Conservation (phyloP, 2,113 vertebrate species). For the Menura novaehollandiae region DNA sequence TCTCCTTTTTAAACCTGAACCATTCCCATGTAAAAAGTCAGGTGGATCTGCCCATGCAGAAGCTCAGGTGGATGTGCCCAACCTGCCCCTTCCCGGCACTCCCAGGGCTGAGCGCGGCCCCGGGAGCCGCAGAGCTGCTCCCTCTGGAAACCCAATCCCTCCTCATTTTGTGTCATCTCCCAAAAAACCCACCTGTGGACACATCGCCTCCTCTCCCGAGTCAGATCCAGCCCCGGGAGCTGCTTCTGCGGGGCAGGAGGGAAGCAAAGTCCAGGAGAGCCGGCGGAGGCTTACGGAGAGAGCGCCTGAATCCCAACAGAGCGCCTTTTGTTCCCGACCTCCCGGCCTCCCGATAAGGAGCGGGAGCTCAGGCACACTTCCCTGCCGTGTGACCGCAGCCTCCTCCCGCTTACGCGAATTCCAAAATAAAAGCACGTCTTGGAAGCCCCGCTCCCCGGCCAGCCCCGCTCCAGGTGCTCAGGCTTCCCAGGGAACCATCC, state of each 20-base stretch:
- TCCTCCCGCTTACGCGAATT: background rate
- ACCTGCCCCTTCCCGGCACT: background rate
- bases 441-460: background rate
- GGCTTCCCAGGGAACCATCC: fast-evolving
- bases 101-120: fast-evolving
- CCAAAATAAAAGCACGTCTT: background rate
- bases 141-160: background rate
- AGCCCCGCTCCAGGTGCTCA: background rate
- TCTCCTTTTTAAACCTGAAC: background rate
- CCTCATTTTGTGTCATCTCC: fast-evolving
- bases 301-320: constrained; percentile 26
- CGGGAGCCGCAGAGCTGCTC: background rate
- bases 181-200: constrained; percentile 18
- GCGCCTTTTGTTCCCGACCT: constrained; percentile 57
- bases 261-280: constrained; percentile 58
- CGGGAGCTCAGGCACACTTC: background rate
- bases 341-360: constrained; percentile 22
- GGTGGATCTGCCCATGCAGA: too few species aligned
- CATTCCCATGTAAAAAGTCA: background rate
- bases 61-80: background rate
- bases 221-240: background rate
- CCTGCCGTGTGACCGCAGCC: background rate
- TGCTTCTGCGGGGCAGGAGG: background rate
- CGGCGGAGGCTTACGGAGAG: background rate
- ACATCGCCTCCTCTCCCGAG: background rate